A percentile compares a stretch with the other conserved stretches of the same genome.
Evolutionary conservation across 30 jellyfish, hydroid and myxozoan species (phyloP).

Genomic region (Hydra vulgaris): DNA sequence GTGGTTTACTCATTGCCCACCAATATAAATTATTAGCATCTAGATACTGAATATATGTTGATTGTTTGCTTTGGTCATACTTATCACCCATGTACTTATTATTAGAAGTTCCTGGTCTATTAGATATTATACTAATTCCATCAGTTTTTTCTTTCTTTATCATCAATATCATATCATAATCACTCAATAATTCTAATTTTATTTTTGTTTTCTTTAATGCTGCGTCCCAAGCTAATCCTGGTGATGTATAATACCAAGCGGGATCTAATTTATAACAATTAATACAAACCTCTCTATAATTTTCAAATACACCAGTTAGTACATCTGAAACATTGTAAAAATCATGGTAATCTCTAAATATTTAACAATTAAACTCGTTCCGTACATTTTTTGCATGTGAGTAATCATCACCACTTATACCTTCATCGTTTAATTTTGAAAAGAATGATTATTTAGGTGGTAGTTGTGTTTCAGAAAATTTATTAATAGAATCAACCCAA

Average conservation of each 20-base stretch:
- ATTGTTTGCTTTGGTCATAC: slow-evolving; percentile 7
- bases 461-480: slow-evolving; percentile 27
- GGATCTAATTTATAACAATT: slow-evolving; percentile 27
- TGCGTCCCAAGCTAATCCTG: slow-evolving; percentile 48
- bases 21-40: slow-evolving; percentile 73
- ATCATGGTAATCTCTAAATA: slow-evolving; percentile 23
- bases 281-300: slow-evolving; percentile 16
- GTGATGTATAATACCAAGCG: slow-evolving; percentile 31
- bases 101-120: slow-evolving; percentile 25
- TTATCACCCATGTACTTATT: background rate
- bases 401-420: slow-evolving; percentile 13
- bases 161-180: slow-evolving; percentile 13
- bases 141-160: slow-evolving; percentile 38
- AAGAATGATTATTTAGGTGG: slow-evolving; percentile 25
- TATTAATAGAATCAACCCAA: slow-evolving; percentile 31
- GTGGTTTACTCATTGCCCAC: slow-evolving; percentile 62
- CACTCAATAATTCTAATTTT: slow-evolving; percentile 20
- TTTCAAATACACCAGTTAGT: slow-evolving; percentile 34
- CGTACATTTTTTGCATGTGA: slow-evolving; percentile 29
- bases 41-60: slow-evolving; percentile 22
- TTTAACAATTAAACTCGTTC: background rate
- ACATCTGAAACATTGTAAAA: slow-evolving; percentile 25
- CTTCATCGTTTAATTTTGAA: slow-evolving; percentile 10
- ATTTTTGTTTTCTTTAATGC: slow-evolving; percentile 28
- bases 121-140: slow-evolving; percentile 10